These are phyloP conservation scores for Dolichotis patagonum DNA, from an alignment of 2,113 vertebrate genomes.

Conservation along the genomic window DNA sequence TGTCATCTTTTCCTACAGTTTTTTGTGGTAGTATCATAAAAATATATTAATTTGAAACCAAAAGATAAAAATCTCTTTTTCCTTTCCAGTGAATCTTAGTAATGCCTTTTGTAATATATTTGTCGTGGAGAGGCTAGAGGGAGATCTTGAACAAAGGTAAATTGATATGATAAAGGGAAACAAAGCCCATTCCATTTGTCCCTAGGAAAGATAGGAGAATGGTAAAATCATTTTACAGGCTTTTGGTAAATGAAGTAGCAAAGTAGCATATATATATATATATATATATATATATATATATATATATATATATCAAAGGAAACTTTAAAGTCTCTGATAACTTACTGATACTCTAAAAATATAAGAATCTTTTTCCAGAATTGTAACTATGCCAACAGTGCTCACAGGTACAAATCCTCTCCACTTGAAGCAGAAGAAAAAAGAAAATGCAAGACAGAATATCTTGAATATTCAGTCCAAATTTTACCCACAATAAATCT, in stretches of 20 bases:
- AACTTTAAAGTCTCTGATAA: conserved; percentile 68
- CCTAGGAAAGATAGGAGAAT: not conserved
- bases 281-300: not conserved
- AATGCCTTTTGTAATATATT: conserved; percentile 3
- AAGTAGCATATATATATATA: not conserved
- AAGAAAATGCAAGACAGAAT: conserved; percentile 9
- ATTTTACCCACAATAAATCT: conserved; percentile 52
- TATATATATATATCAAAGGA: not conserved
- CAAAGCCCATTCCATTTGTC: not conserved
- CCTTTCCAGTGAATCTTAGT: conserved; percentile 1
- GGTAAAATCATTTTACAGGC: conserved; percentile 19
- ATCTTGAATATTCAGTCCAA: conserved; percentile 51
- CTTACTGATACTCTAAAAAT: conserved; percentile 67
- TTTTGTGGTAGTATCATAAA: not conserved
- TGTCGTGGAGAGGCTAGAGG: not conserved
- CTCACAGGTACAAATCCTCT: conserved; percentile 67
- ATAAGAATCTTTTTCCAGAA: conserved; percentile 54
- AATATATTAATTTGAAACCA: not conserved
- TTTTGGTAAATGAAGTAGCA: conserved; percentile 50
- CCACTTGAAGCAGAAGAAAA: conserved; percentile 48
- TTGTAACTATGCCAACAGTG: conserved; percentile 57
- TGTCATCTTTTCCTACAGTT: not conserved
- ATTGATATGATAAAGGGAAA: not conserved
- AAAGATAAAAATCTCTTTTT: conserved; percentile 22
- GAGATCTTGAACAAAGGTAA: conserved; percentile 36